These are phyloP conservation scores for Macropus fuliginosus DNA, from an alignment of 2,797 vertebrate species.

Conservation along the genomic window DNA sequence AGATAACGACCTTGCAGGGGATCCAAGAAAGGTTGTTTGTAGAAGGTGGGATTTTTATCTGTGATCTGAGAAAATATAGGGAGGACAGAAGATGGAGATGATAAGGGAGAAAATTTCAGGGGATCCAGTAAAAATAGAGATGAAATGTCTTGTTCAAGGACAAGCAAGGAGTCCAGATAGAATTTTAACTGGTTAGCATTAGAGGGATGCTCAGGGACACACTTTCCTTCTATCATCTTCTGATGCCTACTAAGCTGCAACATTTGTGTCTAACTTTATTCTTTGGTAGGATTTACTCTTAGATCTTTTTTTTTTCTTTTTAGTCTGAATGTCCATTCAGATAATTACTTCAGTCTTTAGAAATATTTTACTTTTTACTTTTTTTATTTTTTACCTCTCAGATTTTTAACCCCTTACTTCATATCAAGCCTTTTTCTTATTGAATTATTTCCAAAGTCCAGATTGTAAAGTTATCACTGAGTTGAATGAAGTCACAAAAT, in stretches of 20 bases:
- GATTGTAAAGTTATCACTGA: neutral
- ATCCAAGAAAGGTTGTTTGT: neutral
- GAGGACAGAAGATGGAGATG: neutral
- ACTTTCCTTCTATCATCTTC: neutral
- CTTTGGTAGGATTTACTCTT: neutral
- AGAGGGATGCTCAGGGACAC: neutral
- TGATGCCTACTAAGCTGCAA: neutral
- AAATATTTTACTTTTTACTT: neutral
- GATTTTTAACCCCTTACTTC: neutral
- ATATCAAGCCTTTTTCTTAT: neutral
- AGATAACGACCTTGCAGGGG: neutral
- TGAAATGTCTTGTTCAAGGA: neutral
- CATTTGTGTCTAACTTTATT: neutral
- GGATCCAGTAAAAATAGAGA: constrained; percentile 7
- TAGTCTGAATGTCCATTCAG: neutral
- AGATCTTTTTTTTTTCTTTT: neutral
- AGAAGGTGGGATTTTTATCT: neutral
- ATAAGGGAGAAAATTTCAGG: neutral
- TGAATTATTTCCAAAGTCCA: neutral
- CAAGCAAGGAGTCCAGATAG: neutral
- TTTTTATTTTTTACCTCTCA: neutral
- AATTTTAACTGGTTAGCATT: neutral
- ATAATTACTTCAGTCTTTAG: neutral
- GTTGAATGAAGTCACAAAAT: neutral
- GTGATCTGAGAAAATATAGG: neutral